These are phyloP conservation scores for Protonemura montana DNA, from an alignment of 2,888 invertebrate species.

Conservation along the genomic window DNA sequence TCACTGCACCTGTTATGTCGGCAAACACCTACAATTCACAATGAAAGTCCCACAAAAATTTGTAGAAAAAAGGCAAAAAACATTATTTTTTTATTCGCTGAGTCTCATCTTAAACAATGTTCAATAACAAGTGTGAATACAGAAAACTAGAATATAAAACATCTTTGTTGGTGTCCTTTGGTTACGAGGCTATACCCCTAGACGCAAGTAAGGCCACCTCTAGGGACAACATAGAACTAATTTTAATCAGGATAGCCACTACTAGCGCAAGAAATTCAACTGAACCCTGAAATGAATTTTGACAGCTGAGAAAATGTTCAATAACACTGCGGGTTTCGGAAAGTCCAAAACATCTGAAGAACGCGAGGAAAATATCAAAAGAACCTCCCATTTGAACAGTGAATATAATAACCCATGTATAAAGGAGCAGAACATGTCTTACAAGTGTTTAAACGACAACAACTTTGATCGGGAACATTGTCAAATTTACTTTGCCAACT, in stretches of 20 bases:
- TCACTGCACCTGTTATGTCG: conserved; percentile 46
- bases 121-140: no score
- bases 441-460: conserved; percentile 74
- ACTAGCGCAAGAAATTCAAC: background rate
- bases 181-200: background rate
- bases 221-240: background rate
- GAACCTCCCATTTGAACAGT: conserved; percentile 39
- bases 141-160: background rate
- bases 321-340: conserved; percentile 21
- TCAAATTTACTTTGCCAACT: conserved; percentile 74
- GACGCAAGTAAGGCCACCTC: background rate
- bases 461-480: conserved; percentile 74
- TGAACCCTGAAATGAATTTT: background rate
- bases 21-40: conserved; percentile 26
- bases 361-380: conserved; percentile 37
- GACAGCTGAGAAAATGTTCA: background rate
- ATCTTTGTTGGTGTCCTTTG: background rate
- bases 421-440: conserved; percentile 73
- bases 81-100: no score
- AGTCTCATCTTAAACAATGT: no score
- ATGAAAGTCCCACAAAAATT: background rate
- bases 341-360: conserved; percentile 36
- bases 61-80: background rate
- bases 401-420: conserved; percentile 60
- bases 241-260: conserved; percentile 9